Evolutionary conservation across 2,888 invertebrate species (phyloP).

Genomic region (Congeria kusceri): DNA sequence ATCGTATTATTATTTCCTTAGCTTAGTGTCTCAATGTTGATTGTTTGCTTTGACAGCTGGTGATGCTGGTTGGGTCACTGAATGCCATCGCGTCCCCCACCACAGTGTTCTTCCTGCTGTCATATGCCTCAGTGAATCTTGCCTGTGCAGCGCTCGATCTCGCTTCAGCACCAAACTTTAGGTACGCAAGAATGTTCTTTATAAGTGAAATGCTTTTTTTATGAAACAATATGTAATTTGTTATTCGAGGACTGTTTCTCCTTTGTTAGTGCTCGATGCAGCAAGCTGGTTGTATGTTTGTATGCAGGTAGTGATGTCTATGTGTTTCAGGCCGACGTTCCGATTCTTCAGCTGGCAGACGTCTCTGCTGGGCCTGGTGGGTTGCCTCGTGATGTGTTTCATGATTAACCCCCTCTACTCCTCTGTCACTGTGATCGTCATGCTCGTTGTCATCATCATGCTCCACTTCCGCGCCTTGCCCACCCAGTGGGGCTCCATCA

Average conservation of each 20-base stretch:
- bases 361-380: slow-evolving; percentile 93
- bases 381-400: slow-evolving; percentile 97
- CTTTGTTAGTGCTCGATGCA: too few relatives aligned
- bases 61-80: slow-evolving; percentile 95
- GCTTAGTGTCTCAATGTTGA: too few relatives aligned
- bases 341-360: slow-evolving; percentile 98
- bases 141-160: slow-evolving; percentile 98
- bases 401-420: slow-evolving; percentile 96
- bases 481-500: slow-evolving; percentile 98
- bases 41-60: slow-evolving; percentile 86
- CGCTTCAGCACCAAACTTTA: slow-evolving; percentile 99
- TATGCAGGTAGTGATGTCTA: too few relatives aligned
- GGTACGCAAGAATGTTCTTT: slow-evolving; percentile 86
- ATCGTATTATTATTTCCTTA: too few relatives aligned
- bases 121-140: slow-evolving; percentile 98
- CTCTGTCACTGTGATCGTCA: slow-evolving; percentile 93
- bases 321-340: slow-evolving; percentile 94
- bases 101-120: slow-evolving; percentile 97
- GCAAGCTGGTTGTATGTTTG: too few relatives aligned
- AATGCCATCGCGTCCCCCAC: slow-evolving; percentile 98
- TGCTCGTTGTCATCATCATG: slow-evolving; percentile 94
- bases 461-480: slow-evolving; percentile 94
- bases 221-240: too few relatives aligned
- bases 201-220: too few relatives aligned
- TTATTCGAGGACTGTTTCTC: too few relatives aligned